Evolutionary conservation across 2,113 vertebrate species (phyloP).

Genomic region (Hippocampus barbouri): DNA sequence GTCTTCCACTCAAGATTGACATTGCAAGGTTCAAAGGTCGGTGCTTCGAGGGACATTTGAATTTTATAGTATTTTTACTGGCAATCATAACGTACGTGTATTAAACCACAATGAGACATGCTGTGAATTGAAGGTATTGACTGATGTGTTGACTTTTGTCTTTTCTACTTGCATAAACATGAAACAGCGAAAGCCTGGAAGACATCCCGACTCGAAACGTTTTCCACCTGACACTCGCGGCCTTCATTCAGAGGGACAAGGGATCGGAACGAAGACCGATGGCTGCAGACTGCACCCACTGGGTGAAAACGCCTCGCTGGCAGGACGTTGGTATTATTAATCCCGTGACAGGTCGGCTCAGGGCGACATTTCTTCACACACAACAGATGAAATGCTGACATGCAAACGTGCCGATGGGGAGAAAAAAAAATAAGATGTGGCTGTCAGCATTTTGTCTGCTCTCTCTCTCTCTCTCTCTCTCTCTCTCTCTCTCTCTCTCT

Average conservation of each 20-base stretch:
- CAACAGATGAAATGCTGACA: conserved; percentile 35
- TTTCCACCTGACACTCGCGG: conserved; percentile 25
- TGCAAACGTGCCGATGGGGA: conserved; percentile 22
- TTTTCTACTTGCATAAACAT: neutral
- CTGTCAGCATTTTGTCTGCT: conserved; percentile 6
- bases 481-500: no score
- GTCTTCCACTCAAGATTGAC: neutral
- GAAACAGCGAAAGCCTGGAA: neutral
- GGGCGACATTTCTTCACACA: conserved; percentile 15
- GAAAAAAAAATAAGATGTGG: conserved; percentile 4
- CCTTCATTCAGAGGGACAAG: conserved; percentile 13
- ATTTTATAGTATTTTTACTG: neutral
- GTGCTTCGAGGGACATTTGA: neutral
- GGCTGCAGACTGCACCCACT: conserved; percentile 7
- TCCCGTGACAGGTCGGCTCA: conserved; percentile 32
- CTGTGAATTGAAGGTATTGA: neutral
- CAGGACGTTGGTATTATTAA: conserved; percentile 42
- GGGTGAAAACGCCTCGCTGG: conserved; percentile 34
- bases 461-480: neutral
- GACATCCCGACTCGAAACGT: neutral
- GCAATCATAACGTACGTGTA: neutral
- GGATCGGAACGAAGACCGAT: conserved; percentile 33
- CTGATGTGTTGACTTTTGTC: neutral
- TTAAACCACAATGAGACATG: neutral
- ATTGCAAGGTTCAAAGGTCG: neutral